Percentiles rank a stretch among this genome's conserved stretches.
Conservation (phyloP, 2,113 vertebrate species). For the Anolis carolinensis region DNA sequence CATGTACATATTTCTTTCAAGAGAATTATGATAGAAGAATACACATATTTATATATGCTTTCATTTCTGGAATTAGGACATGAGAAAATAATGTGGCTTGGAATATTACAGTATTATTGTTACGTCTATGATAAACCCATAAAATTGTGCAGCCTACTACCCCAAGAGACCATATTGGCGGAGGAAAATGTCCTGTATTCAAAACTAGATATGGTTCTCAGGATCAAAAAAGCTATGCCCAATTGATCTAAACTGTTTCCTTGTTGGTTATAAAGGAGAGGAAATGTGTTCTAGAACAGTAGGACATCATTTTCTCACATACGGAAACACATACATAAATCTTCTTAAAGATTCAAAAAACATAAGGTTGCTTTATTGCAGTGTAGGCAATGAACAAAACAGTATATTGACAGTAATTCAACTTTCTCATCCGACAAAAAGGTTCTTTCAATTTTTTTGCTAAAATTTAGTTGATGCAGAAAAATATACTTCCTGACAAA, state of each 20-base stretch:
- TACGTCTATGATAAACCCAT: not conserved
- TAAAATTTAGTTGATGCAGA: constrained; percentile 7
- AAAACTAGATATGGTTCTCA: too few species aligned
- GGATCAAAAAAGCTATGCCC: not conserved
- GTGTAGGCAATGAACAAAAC: not conserved
- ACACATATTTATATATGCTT: not conserved
- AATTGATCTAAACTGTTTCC: too few species aligned
- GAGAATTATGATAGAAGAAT: not conserved
- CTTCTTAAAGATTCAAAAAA: not conserved
- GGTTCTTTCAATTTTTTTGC: constrained; percentile 11
- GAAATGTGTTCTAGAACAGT: not conserved
- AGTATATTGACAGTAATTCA: not conserved
- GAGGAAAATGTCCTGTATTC: not conserved
- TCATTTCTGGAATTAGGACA: not conserved
- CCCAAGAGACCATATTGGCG: too few species aligned
- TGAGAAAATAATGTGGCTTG: not conserved
- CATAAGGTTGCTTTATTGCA: not conserved
- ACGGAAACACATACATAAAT: not conserved
- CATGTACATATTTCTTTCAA: not conserved
- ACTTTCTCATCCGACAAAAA: constrained; percentile 11
- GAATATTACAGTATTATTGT: not conserved
- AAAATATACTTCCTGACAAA: not conserved
- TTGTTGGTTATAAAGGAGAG: not conserved
- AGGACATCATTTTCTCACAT: not conserved
- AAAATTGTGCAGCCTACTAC: too few species aligned